Conservation (phyloP, 2,797 vertebrate genomes). For the Neosalanx taihuensis region DNA sequence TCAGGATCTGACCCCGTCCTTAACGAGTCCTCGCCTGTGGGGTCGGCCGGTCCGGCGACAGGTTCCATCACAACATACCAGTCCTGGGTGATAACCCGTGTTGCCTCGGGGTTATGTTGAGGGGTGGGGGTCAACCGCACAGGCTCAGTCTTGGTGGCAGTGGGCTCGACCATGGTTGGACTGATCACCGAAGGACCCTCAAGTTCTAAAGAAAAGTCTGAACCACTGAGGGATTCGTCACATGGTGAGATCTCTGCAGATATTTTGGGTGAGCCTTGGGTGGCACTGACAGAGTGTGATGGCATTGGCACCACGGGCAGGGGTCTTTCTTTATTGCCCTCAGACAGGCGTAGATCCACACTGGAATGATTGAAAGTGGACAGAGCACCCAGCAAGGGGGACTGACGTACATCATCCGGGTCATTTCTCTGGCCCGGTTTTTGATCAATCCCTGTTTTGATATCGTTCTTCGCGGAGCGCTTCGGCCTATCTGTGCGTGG, state of each 20-base stretch:
- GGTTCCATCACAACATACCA: constrained; percentile 60
- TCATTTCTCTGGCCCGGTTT: constrained; percentile 29
- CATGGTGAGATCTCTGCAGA: background rate
- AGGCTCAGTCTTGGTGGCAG: constrained; percentile 11
- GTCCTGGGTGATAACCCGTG: constrained; percentile 29
- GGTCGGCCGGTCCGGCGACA: constrained; percentile 13
- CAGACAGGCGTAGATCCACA: constrained; percentile 17
- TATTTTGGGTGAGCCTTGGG: constrained; percentile 25
- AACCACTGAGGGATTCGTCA: background rate
- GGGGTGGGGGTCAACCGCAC: background rate
- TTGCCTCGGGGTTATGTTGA: background rate
- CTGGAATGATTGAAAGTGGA: constrained; percentile 38
- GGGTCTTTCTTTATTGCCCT: background rate
- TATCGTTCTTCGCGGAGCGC: constrained; percentile 29
- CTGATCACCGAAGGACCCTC: background rate
- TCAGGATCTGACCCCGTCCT: background rate
- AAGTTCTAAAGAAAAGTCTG: background rate
- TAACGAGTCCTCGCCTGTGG: constrained; percentile 10
- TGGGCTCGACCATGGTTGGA: background rate
- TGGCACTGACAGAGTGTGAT: constrained; percentile 40
- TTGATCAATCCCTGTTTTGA: constrained; percentile 12
- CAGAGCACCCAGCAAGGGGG: constrained; percentile 60
- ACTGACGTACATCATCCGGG: constrained; percentile 55
- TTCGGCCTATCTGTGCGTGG: constrained; percentile 65
- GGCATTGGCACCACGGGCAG: constrained; percentile 24